Base-by-base conservation (phyloP, 1,140 invertebrate species). In the Heliconius congener region DNA sequence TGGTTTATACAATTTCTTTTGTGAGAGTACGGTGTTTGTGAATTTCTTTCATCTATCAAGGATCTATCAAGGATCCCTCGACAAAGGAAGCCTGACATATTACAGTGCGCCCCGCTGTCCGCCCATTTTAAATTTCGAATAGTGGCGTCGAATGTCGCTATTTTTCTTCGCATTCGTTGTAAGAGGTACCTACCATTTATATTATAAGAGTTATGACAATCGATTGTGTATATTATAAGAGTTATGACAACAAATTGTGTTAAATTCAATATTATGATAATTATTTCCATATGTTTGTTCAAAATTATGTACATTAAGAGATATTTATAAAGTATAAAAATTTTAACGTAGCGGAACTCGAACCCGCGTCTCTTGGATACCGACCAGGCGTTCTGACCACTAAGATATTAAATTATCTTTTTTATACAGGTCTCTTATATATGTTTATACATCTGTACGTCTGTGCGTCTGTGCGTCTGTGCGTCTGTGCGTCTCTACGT, bases 51-150 rank as follows among this genome's bases (percentile, higher is more conserved):
- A 66, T 66, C 60, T 16, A 66, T 66, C 11, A 66, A 6, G 27
- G n/a, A 23, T 66, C 1, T 66, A 30, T 23, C 23, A 23, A 23
- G 23, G 23, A 23, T 30, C 9, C 60, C 11, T 16, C 23, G 60
- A 66, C 60, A 66, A 27, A 27, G 13, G 60, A 9, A 27, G 13
- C 23, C 60, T 66, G 60, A 66, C 27, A 27, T 66, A 30, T 30
- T 66, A 27, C 60, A 27, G 23, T 27, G 23, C 57, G 57, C 57
- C 3, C n/a, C 23, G 57, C n/a, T 66, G 19, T 66, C 60, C 60
- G 60, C 60, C 60, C 23, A 66, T 66, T 66, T 27, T n/a, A 66
- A 66, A 66, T 66, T 66, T 66, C 27, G 60, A 66, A 66, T 16
- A 66, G 60, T 27, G 23, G 23, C 60, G 23, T 30, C 27, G 60